Percentiles rank a stretch among this genome's conserved stretches.
phyloP scores from a whole-genome alignment of 2,888 invertebrate genomes.

The Epirrhoe tristata region DNA sequence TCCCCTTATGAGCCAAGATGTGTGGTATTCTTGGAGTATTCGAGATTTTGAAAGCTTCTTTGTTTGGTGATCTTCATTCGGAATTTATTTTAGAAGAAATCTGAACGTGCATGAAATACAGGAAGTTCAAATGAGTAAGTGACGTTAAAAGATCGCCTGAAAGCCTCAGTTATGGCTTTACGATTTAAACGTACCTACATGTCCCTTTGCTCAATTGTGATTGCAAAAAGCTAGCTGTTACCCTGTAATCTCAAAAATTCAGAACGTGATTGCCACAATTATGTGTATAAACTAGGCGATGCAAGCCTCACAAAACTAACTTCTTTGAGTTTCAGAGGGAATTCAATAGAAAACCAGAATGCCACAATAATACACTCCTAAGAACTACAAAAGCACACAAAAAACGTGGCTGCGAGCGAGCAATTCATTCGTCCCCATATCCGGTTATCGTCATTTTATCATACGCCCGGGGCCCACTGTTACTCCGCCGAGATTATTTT shows the following conservation, averaged over 20 bases:
- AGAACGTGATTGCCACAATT: too few relatives aligned
- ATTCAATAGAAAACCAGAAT: constrained; percentile 2
- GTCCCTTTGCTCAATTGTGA: too few relatives aligned
- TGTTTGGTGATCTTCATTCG: not conserved
- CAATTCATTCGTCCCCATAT: constrained; percentile 81
- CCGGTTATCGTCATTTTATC: constrained; percentile 82
- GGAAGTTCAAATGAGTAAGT: too few relatives aligned
- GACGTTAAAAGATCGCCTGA: too few relatives aligned
- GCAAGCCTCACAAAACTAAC: not conserved
- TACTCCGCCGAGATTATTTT: constrained; percentile 78
- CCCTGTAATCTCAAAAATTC: too few relatives aligned
- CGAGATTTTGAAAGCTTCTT: constrained; percentile 40
- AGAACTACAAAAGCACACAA: constrained; percentile 69
- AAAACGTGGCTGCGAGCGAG: constrained; percentile 75
- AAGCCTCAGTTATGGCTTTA: too few relatives aligned
- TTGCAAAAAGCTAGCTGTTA: too few relatives aligned
- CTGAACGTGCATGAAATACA: too few relatives aligned
- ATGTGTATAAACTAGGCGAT: not conserved
- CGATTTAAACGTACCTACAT: too few relatives aligned
- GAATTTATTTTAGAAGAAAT: not conserved
- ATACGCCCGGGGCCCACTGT: constrained; percentile 72
- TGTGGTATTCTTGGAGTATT: constrained; percentile 50
- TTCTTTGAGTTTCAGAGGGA: not conserved
- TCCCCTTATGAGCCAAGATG: constrained; percentile 62
- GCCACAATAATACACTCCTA: constrained; percentile 49